Evolutionary conservation across 2,797 vertebrate genomes (phyloP).

Genomic region (Myiotriccus ornatus): DNA sequence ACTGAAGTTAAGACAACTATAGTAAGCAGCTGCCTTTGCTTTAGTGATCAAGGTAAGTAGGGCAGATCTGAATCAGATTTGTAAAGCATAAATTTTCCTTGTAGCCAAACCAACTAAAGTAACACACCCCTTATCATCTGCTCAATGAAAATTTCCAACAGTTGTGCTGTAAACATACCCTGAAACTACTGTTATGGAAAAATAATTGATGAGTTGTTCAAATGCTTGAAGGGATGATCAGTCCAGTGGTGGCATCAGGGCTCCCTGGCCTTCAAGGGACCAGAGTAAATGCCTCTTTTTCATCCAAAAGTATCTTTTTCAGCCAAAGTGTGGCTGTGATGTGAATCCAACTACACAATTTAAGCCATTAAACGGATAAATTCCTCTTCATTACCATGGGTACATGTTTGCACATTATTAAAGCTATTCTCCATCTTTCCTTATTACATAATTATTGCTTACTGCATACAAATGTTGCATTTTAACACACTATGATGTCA

Average conservation of each 20-base stretch:
- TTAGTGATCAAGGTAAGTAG: constrained; percentile 67
- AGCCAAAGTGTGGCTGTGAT: not conserved
- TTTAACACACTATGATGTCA: not conserved
- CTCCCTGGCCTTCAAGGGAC: not conserved
- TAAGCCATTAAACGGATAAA: not conserved
- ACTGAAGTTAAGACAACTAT: constrained; percentile 57
- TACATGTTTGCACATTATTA: not conserved
- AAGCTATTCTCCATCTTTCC: not conserved
- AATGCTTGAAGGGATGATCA: not conserved
- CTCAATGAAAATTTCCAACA: constrained; percentile 12
- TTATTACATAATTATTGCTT: not conserved
- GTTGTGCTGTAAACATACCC: constrained; percentile 3
- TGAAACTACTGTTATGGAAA: constrained; percentile 19
- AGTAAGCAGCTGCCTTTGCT: constrained; percentile 66
- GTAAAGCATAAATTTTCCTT: constrained; percentile 67
- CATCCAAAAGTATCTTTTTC: not conserved
- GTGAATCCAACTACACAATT: not conserved
- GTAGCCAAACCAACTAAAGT: constrained; percentile 58
- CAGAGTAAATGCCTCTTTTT: not conserved
- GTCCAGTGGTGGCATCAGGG: not conserved
- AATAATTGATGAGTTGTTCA: not conserved
- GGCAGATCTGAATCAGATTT: constrained; percentile 68
- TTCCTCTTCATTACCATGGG: not conserved
- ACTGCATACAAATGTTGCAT: not conserved
- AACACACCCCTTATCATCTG: constrained; percentile 56